Percentiles rank a stretch among this genome's conserved stretches.
Evolutionary conservation across 2,113 vertebrate species (phyloP).

Genomic region (Sorex fumeus): DNA sequence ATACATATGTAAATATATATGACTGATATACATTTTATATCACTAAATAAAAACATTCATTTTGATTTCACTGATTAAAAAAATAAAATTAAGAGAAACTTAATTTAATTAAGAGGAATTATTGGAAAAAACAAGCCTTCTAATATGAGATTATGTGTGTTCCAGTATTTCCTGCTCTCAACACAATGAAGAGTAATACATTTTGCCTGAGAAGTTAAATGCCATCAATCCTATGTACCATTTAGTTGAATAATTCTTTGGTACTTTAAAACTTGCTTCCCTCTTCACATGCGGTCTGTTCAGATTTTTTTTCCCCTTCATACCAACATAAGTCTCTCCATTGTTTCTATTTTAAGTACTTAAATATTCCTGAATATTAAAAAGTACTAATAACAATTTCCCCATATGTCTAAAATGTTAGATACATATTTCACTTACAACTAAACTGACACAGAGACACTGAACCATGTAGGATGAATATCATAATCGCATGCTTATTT

Average conservation of each 20-base stretch:
- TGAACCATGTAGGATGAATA: not conserved
- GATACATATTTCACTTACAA: not conserved
- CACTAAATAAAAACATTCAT: not conserved
- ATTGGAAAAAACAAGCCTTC: not conserved
- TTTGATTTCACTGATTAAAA: slow-evolving; percentile 16
- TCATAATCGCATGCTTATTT: not conserved
- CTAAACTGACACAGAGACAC: not conserved
- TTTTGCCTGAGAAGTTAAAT: not conserved
- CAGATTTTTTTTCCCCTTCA: not conserved
- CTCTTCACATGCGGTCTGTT: not conserved
- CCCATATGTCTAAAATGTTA: not conserved
- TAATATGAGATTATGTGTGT: not conserved
- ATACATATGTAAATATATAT: too few relatives aligned
- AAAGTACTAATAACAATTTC: not conserved
- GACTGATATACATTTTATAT: not conserved
- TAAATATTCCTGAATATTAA: not conserved
- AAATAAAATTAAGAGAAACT: not conserved
- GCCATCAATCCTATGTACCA: not conserved
- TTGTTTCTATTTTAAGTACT: not conserved
- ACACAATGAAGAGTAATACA: not conserved
- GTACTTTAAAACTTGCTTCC: not conserved
- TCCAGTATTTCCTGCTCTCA: not conserved
- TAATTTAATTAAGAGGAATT: not conserved
- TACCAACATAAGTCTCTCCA: not conserved
- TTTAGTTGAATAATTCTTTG: not conserved